Conservation (phyloP, 2,113 vertebrate species). For the Coptodon rendalli region DNA sequence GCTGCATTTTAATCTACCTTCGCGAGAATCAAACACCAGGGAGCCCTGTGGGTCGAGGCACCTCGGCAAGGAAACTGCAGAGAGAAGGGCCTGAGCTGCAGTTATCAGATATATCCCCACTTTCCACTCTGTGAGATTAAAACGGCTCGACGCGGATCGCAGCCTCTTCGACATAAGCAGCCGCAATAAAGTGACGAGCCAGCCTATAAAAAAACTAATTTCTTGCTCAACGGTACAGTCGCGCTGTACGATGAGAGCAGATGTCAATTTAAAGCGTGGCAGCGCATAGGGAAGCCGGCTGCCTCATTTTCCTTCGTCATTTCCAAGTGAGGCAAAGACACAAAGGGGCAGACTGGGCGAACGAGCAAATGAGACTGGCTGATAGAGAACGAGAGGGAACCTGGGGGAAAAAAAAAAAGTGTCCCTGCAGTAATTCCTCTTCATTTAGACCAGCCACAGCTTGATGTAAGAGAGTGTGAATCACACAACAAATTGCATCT, state of each 20-base stretch:
- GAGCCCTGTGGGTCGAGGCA: constrained; percentile 6
- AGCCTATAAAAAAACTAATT: constrained; percentile 44
- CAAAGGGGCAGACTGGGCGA: not conserved
- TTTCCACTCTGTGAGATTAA: constrained; percentile 34
- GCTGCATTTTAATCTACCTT: constrained; percentile 44
- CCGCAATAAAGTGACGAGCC: constrained; percentile 41
- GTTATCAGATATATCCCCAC: constrained; percentile 31
- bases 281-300: constrained; percentile 13
- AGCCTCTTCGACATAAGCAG: constrained; percentile 36
- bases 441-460: constrained; percentile 42
- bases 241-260: constrained; percentile 26
- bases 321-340: constrained; percentile 25
- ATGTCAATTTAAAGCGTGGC: constrained; percentile 59
- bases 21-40: constrained; percentile 18
- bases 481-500: constrained; percentile 48
- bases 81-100: constrained; percentile 1
- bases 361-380: not conserved
- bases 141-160: not conserved
- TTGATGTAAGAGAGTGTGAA: constrained; percentile 38
- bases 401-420: not conserved
- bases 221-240: constrained; percentile 42
- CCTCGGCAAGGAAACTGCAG: not conserved
- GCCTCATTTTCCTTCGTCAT: constrained; percentile 58
- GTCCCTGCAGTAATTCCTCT: constrained; percentile 49
- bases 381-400: constrained; percentile 30